Evolutionary conservation across 2,888 invertebrate species (phyloP).

Genomic region (Erebia palarica): DNA sequence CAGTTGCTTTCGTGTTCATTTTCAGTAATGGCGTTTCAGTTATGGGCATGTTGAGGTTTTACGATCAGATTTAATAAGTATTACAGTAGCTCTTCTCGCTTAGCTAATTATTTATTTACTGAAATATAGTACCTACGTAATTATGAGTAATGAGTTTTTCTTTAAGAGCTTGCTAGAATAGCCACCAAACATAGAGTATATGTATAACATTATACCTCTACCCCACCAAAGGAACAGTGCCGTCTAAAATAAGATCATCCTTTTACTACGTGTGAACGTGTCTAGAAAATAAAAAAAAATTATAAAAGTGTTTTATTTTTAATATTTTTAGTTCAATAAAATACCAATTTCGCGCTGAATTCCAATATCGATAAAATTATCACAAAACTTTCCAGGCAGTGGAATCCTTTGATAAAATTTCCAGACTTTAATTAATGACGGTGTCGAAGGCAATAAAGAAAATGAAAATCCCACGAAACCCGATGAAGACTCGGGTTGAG

Average conservation of each 20-base stretch:
- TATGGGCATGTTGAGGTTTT: constrained; percentile 9
- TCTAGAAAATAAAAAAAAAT: neutral
- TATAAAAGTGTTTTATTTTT: neutral
- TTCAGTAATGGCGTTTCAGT: constrained; percentile 17
- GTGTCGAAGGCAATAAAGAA: constrained; percentile 49
- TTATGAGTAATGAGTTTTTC: too few relatives aligned
- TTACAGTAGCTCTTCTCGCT: neutral
- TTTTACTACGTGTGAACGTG: neutral
- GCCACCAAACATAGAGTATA: too few relatives aligned
- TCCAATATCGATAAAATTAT: constrained; percentile 7
- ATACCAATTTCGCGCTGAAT: neutral
- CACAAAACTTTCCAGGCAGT: constrained; percentile 10
- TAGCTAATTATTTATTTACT: too few relatives aligned
- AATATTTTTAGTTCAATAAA: neutral
- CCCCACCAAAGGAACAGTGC: too few relatives aligned
- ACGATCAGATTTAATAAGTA: constrained; percentile 16
- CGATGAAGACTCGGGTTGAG: constrained; percentile 66
- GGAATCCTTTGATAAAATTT: constrained; percentile 22
- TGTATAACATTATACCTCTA: too few relatives aligned
- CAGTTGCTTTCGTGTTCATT: constrained; percentile 24
- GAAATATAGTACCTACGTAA: too few relatives aligned
- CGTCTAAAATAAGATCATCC: neutral
- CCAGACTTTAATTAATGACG: constrained; percentile 42
- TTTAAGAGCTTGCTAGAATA: too few relatives aligned
- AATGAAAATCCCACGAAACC: constrained; percentile 53